Evolutionary conservation across 2,797 vertebrate genomes (phyloP).

Genomic region (Naso thynnoides): DNA sequence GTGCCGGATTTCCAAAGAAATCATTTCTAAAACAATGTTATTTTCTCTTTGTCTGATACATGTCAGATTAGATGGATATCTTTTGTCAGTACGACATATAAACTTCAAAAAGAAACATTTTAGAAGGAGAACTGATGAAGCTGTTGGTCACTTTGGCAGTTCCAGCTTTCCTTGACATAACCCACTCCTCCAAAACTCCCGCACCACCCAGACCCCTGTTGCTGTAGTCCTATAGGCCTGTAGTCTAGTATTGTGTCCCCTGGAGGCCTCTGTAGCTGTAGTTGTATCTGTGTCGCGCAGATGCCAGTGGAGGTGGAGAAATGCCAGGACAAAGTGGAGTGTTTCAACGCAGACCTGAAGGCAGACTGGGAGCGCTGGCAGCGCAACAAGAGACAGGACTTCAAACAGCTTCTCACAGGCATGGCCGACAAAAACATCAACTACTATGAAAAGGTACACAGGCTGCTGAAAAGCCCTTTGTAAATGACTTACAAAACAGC

Average conservation of each 20-base stretch:
- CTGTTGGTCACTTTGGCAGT: not conserved
- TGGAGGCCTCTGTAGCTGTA: constrained; percentile 59
- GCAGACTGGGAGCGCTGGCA: constrained; percentile 99
- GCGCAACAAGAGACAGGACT: constrained; percentile 96
- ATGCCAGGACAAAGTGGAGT: constrained; percentile 95
- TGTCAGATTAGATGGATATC: not conserved
- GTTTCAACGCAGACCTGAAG: constrained; percentile 98
- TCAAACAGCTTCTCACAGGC: constrained; percentile 93
- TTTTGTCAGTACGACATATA: fast-evolving
- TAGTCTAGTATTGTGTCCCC: constrained; percentile 10
- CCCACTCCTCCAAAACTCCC: not conserved
- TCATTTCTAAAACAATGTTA: not conserved
- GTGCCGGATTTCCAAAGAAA: not conserved
- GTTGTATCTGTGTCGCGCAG: constrained; percentile 73
- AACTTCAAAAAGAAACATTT: not conserved
- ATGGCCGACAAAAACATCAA: constrained; percentile 97
- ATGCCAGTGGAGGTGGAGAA: constrained; percentile 94
- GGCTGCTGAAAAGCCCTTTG: not conserved
- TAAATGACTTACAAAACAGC: not conserved
- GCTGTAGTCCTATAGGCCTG: not conserved
- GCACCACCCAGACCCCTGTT: constrained; percentile 7
- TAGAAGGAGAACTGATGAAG: not conserved
- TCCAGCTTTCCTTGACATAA: not conserved
- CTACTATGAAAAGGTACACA: constrained; percentile 94
- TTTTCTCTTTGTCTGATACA: not conserved